Percentiles rank a stretch among this genome's conserved stretches.
Evolutionary conservation across 2,888 invertebrate genomes (phyloP).

Genomic region (Ramazzottius varieornatus): DNA sequence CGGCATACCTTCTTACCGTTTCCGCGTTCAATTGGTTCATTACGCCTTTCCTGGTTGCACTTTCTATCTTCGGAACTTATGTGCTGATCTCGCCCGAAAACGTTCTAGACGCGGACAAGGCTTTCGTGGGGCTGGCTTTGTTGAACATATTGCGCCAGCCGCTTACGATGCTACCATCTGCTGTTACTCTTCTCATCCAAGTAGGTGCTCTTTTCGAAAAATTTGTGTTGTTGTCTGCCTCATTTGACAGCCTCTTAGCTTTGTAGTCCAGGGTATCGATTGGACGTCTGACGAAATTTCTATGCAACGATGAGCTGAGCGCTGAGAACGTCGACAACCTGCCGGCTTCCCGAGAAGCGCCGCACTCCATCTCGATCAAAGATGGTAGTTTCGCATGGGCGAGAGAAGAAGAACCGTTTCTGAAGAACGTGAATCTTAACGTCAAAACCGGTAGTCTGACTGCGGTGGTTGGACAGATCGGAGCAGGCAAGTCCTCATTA

Average conservation of each 20-base stretch:
- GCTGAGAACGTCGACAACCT: neutral
- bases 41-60: neutral
- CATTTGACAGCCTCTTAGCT: neutral
- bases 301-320: neutral
- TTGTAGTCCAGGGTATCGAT: neutral
- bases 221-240: too few species aligned
- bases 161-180: neutral
- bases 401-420: conserved; percentile 11
- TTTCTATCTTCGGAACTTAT: neutral
- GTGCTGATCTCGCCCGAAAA: neutral
- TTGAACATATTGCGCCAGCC: neutral
- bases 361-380: conserved; percentile 10
- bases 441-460: conserved; percentile 40
- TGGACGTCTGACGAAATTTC: neutral
- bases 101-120: neutral
- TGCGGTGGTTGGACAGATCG: conserved; percentile 64
- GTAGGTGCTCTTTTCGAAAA: neutral
- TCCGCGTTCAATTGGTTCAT: neutral
- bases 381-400: conserved; percentile 22
- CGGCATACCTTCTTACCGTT: neutral
- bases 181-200: neutral
- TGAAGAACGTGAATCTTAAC: conserved; percentile 46
- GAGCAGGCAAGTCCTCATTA: conserved; percentile 64
- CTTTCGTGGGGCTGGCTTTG: neutral
- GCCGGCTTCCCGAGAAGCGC: neutral